A percentile compares a stretch with the other conserved stretches of the same genome.
Conservation (phyloP, 2,888 invertebrate species). For the Galerucella pusilla region DNA sequence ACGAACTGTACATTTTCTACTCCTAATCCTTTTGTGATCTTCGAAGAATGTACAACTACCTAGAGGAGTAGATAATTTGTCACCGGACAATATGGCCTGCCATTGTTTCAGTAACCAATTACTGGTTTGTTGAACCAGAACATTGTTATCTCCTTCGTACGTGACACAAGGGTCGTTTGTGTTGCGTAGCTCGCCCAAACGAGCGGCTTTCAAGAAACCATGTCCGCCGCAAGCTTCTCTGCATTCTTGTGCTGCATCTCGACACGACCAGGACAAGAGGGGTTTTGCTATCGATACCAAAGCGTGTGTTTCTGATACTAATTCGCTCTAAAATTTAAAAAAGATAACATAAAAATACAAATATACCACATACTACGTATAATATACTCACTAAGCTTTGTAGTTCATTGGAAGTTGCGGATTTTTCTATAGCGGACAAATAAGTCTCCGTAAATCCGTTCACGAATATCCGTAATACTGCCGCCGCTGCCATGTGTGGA, state of each 20-base stretch:
- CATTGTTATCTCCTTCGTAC: constrained; percentile 95
- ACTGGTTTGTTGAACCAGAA: constrained; percentile 88
- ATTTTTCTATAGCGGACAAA: constrained; percentile 75
- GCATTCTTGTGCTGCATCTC: constrained; percentile 82
- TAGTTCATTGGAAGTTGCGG: constrained; percentile 64
- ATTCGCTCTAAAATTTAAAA: constrained; percentile 68
- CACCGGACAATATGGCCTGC: constrained; percentile 65
- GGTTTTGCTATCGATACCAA: constrained; percentile 77
- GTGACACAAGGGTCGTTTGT: constrained; percentile 92
- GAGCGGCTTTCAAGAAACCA: constrained; percentile 84
- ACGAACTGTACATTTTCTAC: constrained; percentile 60
- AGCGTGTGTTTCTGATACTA: constrained; percentile 77
- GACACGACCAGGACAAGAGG: constrained; percentile 80
- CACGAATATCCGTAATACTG: constrained; percentile 75
- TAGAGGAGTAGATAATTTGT: constrained; percentile 73
- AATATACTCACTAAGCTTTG: constrained; percentile 57
- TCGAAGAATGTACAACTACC: constrained; percentile 77
- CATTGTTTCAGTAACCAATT: constrained; percentile 85
- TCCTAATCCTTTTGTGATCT: constrained; percentile 66
- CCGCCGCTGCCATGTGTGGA: constrained; percentile 79
- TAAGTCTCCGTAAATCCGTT: constrained; percentile 74
- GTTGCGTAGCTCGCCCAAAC: constrained; percentile 84
- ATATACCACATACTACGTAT: too few relatives aligned
- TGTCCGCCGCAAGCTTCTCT: constrained; percentile 91
- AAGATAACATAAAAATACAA: not conserved